These are phyloP conservation scores for Bos taurus DNA, from an alignment of 2,113 vertebrate genomes.

Conservation along the genomic window DNA sequence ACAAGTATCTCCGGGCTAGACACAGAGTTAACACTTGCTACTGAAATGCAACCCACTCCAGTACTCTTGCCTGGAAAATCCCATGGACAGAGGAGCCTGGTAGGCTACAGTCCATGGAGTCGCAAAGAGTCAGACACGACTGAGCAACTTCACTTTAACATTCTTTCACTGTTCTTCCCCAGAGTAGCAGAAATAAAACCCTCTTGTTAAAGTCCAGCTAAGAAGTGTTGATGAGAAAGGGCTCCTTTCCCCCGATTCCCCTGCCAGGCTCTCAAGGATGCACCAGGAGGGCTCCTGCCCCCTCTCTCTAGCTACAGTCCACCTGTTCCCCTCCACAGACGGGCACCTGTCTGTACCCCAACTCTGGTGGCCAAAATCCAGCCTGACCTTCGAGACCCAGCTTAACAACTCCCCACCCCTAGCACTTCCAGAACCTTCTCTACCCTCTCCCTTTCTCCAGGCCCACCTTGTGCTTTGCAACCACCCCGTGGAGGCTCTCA, in stretches of 20 bases:
- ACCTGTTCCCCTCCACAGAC: rapidly evolving
- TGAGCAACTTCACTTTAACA: too few relatives aligned
- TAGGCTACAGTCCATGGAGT: too few relatives aligned
- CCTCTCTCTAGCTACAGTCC: background rate
- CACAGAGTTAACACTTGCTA: background rate
- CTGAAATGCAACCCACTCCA: too few relatives aligned
- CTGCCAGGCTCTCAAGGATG: background rate
- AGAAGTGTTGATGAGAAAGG: background rate
- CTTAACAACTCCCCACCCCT: background rate
- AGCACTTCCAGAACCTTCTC: background rate
- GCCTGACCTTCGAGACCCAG: background rate
- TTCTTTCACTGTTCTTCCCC: background rate
- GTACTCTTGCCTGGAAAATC: too few relatives aligned
- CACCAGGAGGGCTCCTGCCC: background rate
- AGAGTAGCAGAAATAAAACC: background rate
- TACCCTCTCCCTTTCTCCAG: background rate
- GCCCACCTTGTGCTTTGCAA: background rate
- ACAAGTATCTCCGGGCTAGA: background rate
- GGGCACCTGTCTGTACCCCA: background rate
- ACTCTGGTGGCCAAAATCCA: background rate
- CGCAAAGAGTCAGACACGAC: too few relatives aligned
- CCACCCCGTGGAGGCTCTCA: background rate
- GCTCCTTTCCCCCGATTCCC: rapidly evolving
- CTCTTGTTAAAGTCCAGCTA: background rate
- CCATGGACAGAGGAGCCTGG: too few relatives aligned